phyloP scores from a whole-genome alignment of 2,888 invertebrate genomes.

The Agrilus cyanescens region DNA sequence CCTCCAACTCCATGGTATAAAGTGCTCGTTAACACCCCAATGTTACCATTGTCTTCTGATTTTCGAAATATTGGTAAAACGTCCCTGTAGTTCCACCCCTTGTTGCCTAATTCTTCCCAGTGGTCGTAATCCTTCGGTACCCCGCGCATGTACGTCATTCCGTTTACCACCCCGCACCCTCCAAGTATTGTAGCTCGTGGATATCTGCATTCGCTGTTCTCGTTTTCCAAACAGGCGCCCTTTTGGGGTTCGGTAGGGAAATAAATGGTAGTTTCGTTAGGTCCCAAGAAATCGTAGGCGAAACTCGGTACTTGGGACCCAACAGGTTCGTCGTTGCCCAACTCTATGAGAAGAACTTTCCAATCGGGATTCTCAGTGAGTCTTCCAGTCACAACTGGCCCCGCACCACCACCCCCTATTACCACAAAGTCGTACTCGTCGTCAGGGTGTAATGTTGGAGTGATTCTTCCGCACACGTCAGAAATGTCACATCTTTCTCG shows the following conservation, averaged over 20 bases:
- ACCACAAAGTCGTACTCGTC: too few relatives aligned
- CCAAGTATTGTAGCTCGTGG: slow-evolving; percentile 52
- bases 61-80: slow-evolving; percentile 55
- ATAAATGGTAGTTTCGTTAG: slow-evolving; percentile 47
- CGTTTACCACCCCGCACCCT: slow-evolving; percentile 53
- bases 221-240: slow-evolving; percentile 38
- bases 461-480: too few relatives aligned
- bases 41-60: slow-evolving; percentile 48
- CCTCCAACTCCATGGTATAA: slow-evolving; percentile 44
- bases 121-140: slow-evolving; percentile 55
- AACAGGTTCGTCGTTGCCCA: slow-evolving; percentile 49
- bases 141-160: slow-evolving; percentile 66
- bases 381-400: too few relatives aligned
- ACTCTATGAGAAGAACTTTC: slow-evolving; percentile 45
- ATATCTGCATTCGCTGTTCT: slow-evolving; percentile 43
- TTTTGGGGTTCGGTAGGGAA: slow-evolving; percentile 45
- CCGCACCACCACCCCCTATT: too few relatives aligned
- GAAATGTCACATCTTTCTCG: too few relatives aligned
- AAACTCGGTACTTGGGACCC: slow-evolving; percentile 44
- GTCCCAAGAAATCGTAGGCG: slow-evolving; percentile 43
- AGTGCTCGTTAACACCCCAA: slow-evolving; percentile 37
- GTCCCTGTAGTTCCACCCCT: slow-evolving; percentile 59
- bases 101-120: slow-evolving; percentile 55
- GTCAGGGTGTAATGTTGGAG: too few relatives aligned
- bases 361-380: too few relatives aligned